Conservation (phyloP, 2,797 vertebrate species). For the Silurus lanzhouensis region DNA sequence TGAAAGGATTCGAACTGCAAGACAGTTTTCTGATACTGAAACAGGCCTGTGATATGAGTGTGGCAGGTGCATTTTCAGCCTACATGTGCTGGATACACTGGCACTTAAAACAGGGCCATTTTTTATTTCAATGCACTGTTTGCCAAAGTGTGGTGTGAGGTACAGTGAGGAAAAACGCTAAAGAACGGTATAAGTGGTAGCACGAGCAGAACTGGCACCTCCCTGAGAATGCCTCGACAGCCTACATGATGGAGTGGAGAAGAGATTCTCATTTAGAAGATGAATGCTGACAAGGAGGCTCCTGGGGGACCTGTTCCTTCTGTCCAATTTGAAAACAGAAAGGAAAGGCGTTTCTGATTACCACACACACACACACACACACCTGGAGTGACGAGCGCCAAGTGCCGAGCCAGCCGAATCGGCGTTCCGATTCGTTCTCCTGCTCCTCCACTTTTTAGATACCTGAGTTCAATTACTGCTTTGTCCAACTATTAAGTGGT, state of each 20-base stretch:
- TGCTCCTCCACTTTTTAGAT: constrained; percentile 41
- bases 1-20: background rate
- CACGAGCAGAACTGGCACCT: constrained; percentile 55
- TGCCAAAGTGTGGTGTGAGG: constrained; percentile 43
- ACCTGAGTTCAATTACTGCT: constrained; percentile 34
- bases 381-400: constrained; percentile 56
- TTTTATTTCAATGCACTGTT: constrained; percentile 40
- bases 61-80: constrained; percentile 26
- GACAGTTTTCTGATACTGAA: background rate
- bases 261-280: constrained; percentile 65
- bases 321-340: constrained; percentile 62
- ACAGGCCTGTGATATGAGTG: background rate
- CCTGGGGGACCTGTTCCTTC: constrained; percentile 60
- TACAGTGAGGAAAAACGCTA: constrained; percentile 48
- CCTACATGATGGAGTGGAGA: constrained; percentile 61
- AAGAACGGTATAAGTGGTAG: constrained; percentile 54
- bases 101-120: constrained; percentile 25
- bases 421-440: constrained; percentile 26
- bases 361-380: constrained; percentile 36
- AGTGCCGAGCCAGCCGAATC: constrained; percentile 33
- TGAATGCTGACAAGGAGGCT: constrained; percentile 63
- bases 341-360: constrained; percentile 61
- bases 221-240: constrained; percentile 52
- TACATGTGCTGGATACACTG: constrained; percentile 18
- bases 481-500: constrained; percentile 23